A percentile compares a stretch with the other conserved stretches of the same genome.
Evolutionary conservation across 2,797 vertebrate genomes (phyloP).

Genomic region (Botia kubotai): DNA sequence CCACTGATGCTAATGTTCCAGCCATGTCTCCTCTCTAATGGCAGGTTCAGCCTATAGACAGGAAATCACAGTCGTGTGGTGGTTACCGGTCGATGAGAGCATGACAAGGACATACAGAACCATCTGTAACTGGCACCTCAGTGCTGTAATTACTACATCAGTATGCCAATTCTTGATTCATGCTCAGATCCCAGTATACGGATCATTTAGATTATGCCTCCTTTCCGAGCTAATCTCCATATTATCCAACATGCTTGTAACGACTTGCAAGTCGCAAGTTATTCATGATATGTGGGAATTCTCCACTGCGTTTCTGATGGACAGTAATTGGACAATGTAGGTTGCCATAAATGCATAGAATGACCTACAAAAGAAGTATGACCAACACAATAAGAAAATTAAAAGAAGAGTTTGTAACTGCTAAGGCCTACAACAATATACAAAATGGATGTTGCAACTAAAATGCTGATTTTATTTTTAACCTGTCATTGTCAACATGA

Average conservation of each 20-base stretch:
- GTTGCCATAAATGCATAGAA: neutral
- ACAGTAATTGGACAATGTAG: neutral
- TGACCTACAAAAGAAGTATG: neutral
- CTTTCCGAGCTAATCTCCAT: constrained; percentile 6
- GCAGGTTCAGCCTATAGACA: constrained; percentile 41
- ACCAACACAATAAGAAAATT: neutral
- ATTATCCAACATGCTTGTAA: neutral
- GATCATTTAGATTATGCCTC: constrained; percentile 27
- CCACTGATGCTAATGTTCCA: constrained; percentile 52
- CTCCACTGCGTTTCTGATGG: constrained; percentile 5
- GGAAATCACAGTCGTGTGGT: constrained; percentile 40
- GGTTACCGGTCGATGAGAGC: constrained; percentile 49
- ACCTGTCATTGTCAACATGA: neutral
- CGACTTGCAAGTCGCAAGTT: neutral
- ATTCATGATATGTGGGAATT: neutral
- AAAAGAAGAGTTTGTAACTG: neutral
- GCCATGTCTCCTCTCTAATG: constrained; percentile 40
- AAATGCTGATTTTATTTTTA: neutral
- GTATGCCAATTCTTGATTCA: constrained; percentile 34
- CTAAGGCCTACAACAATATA: neutral
- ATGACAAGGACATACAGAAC: constrained; percentile 48
- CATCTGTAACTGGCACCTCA: constrained; percentile 49
- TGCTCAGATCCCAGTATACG: constrained; percentile 1
- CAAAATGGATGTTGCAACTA: neutral
- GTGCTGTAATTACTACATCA: constrained; percentile 47